Conservation (phyloP, 2,113 vertebrate genomes). For the Herpailurus yagouaroundi region DNA sequence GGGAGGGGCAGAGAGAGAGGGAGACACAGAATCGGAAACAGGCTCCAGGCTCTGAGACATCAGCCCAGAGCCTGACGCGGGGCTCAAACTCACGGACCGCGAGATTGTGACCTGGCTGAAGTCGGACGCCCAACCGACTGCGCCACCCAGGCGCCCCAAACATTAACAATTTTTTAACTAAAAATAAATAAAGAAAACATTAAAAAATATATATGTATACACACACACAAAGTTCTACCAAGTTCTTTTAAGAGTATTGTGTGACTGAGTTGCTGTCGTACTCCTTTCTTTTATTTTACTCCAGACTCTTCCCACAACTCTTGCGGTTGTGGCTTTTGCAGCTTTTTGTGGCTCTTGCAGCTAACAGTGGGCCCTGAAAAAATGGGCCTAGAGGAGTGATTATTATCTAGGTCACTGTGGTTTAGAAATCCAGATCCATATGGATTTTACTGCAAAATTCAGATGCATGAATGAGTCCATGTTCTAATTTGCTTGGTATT, state of each 20-base stretch:
- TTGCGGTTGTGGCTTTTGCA: background rate
- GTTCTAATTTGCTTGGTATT: background rate
- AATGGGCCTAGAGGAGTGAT: too few relatives aligned
- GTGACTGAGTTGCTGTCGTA: background rate
- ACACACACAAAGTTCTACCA: background rate
- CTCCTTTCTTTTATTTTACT: background rate
- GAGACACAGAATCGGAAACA: too few relatives aligned
- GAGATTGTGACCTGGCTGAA: too few relatives aligned
- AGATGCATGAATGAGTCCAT: background rate
- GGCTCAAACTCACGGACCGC: too few relatives aligned
- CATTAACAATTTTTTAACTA: too few relatives aligned
- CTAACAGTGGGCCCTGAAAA: background rate
- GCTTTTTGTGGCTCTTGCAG: background rate
- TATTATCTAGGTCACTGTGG: background rate
- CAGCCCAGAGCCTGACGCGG: too few relatives aligned
- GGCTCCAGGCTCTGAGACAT: too few relatives aligned
- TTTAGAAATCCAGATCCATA: background rate
- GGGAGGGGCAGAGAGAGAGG: too few relatives aligned
- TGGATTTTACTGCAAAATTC: background rate
- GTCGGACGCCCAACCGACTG: too few relatives aligned
- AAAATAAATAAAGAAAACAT: too few relatives aligned
- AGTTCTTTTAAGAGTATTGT: background rate
- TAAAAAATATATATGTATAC: too few relatives aligned
- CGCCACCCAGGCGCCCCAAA: too few relatives aligned
- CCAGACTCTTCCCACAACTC: background rate